phyloP scores from a whole-genome alignment of 2,888 invertebrate species.

The Nomada fucata region DNA sequence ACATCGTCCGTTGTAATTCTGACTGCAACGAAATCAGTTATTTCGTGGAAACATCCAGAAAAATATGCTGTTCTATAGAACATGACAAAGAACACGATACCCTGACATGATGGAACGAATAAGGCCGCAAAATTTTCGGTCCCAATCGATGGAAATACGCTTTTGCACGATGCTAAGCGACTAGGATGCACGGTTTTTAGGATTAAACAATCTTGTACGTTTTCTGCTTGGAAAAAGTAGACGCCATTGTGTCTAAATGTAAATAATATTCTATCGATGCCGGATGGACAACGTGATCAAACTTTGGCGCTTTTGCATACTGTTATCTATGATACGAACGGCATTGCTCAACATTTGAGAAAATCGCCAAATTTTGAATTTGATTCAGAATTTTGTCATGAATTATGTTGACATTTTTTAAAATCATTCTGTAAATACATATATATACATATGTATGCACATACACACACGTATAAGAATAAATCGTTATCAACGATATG shows the following conservation, averaged over 20 bases:
- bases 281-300: neutral
- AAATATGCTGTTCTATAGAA: neutral
- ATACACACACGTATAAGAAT: neutral
- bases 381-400: neutral
- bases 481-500: neutral
- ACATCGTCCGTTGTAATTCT: conserved; percentile 25
- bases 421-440: neutral
- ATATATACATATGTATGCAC: neutral
- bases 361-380: neutral
- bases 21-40: conserved; percentile 17
- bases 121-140: neutral
- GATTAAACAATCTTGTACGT: neutral
- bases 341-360: neutral
- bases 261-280: conserved; percentile 33
- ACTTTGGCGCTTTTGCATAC: neutral
- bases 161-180: neutral
- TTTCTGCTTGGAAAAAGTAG: conserved; percentile 29
- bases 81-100: neutral
- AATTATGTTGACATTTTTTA: neutral
- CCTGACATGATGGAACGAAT: neutral
- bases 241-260: conserved; percentile 43
- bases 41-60: conserved; percentile 53
- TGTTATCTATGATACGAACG: neutral
- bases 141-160: neutral
- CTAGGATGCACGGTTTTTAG: neutral